Evolutionary conservation across 2,113 vertebrate genomes (phyloP).

Genomic region (Psittacus erithacus): DNA sequence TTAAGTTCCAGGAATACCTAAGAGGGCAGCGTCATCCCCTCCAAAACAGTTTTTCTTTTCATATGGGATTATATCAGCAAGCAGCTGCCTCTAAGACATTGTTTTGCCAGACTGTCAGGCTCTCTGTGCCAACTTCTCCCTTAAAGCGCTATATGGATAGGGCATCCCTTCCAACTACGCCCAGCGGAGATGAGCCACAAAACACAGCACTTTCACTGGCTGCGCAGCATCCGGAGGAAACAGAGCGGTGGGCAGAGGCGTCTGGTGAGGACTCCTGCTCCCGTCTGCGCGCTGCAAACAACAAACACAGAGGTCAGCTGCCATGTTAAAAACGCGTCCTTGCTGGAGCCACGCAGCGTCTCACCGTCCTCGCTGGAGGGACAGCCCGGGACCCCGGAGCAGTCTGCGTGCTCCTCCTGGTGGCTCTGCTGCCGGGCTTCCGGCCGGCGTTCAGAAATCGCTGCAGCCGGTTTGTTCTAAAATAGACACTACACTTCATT

Average conservation of each 20-base stretch:
- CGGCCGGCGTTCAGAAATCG: not conserved
- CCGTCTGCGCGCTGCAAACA: not conserved
- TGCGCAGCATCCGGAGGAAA: not conserved
- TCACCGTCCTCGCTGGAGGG: not conserved
- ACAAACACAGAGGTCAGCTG: not conserved
- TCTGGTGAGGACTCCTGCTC: not conserved
- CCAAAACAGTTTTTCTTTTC: constrained; percentile 20
- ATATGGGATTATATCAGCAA: constrained; percentile 36
- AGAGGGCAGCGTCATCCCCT: constrained; percentile 22
- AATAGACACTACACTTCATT: not conserved
- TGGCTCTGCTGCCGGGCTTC: not conserved
- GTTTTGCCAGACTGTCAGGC: not conserved
- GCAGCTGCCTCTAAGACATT: constrained; percentile 25
- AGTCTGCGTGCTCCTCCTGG: constrained; percentile 40
- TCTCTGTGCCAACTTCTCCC: constrained; percentile 4
- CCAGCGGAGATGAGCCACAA: not conserved
- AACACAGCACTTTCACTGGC: not conserved
- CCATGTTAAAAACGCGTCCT: not conserved
- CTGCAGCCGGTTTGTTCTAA: not conserved
- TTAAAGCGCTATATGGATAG: not conserved
- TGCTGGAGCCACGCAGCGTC: not conserved
- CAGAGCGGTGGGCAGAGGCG: not conserved
- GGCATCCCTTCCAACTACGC: not conserved
- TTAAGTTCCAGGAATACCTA: constrained; percentile 16
- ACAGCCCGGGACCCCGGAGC: not conserved